phyloP scores from a whole-genome alignment of 2,797 vertebrate species.

The Myripristis murdjan region DNA sequence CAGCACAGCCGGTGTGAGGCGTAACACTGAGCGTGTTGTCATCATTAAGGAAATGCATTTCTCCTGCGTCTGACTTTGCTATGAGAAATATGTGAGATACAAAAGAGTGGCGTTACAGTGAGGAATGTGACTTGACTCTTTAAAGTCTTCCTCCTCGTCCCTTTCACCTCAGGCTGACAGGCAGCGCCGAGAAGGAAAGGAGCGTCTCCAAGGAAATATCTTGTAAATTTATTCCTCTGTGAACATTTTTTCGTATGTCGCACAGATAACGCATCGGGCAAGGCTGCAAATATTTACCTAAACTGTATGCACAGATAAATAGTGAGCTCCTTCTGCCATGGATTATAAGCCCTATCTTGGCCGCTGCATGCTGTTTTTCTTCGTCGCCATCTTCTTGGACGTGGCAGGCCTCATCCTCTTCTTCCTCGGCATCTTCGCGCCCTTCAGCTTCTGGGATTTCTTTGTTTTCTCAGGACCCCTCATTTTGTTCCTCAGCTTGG shows the following conservation, averaged over 20 bases:
- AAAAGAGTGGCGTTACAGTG: conserved; percentile 30
- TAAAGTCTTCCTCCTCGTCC: conserved; percentile 49
- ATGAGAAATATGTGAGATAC: conserved; percentile 47
- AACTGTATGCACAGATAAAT: neutral
- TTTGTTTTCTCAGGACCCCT: conserved; percentile 84
- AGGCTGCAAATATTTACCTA: neutral
- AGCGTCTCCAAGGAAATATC: neutral
- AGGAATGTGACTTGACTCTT: conserved; percentile 60
- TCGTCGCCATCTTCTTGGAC: conserved; percentile 81
- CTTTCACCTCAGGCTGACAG: conserved; percentile 18
- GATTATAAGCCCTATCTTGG: conserved; percentile 41
- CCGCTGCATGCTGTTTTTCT: conserved; percentile 72
- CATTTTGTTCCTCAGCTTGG: conserved; percentile 84
- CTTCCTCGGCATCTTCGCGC: conserved; percentile 80
- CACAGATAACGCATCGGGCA: neutral
- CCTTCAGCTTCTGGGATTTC: conserved; percentile 87
- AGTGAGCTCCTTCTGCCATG: conserved; percentile 64
- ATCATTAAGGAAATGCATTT: conserved; percentile 39
- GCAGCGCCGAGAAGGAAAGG: neutral
- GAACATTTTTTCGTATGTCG: neutral
- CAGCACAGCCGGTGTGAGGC: neutral
- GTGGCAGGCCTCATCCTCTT: conserved; percentile 80
- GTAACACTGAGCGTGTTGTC: conserved; percentile 16
- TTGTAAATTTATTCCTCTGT: neutral
- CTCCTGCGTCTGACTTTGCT: conserved; percentile 3